These are phyloP conservation scores for Acanthurus leucopareius DNA, from an alignment of 2,797 vertebrate genomes.

Conservation along the genomic window DNA sequence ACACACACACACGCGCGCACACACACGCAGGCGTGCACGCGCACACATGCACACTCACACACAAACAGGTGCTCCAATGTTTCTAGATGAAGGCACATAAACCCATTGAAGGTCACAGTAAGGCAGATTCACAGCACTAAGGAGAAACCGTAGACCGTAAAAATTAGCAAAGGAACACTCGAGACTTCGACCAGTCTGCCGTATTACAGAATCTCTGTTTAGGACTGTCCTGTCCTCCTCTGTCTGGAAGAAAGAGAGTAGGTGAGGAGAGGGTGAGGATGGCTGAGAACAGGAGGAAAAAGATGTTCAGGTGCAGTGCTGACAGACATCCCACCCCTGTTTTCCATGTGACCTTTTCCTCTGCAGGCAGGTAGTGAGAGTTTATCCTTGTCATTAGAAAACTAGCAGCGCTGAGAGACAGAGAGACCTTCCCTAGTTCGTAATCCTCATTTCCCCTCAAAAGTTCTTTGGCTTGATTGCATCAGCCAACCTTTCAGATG, in stretches of 20 bases:
- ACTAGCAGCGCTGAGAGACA: slow-evolving; percentile 60
- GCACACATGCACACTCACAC: slow-evolving; percentile 34
- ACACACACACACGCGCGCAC: slow-evolving; percentile 21
- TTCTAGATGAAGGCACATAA: slow-evolving; percentile 89
- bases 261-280: slow-evolving; percentile 49
- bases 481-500: slow-evolving; percentile 47
- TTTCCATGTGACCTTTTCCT: slow-evolving; percentile 73
- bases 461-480: slow-evolving; percentile 47
- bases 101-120: slow-evolving; percentile 87
- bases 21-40: too few relatives aligned
- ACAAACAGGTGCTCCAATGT: slow-evolving; percentile 79
- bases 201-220: slow-evolving; percentile 46
- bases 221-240: slow-evolving; percentile 48
- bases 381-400: slow-evolving; percentile 67
- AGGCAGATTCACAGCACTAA: slow-evolving; percentile 88
- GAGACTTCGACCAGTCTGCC: slow-evolving; percentile 56
- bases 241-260: slow-evolving; percentile 43
- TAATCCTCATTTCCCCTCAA: slow-evolving; percentile 31
- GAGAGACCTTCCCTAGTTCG: slow-evolving; percentile 28
- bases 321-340: slow-evolving; percentile 61
- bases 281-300: slow-evolving; percentile 51
- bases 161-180: slow-evolving; percentile 70
- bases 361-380: slow-evolving; percentile 62
- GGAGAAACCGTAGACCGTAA: slow-evolving; percentile 73
- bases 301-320: slow-evolving; percentile 57